A percentile compares a stretch with the other conserved stretches of the same genome.
phyloP scores from a whole-genome alignment of 2,888 invertebrate species.

The Lampropteryx suffumata region DNA sequence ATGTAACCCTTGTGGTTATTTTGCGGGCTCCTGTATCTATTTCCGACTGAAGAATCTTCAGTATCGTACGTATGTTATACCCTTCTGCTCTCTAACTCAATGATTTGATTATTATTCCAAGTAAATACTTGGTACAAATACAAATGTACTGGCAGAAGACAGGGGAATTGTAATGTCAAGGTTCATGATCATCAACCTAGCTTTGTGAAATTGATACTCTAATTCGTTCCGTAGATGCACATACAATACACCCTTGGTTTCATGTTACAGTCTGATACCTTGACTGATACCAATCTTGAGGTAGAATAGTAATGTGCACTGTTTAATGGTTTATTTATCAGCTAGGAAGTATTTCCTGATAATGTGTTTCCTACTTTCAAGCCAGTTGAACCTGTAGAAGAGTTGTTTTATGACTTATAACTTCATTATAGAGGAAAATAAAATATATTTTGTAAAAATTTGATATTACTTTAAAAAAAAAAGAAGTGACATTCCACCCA shows the following conservation, averaged over 20 bases:
- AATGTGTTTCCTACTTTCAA: constrained; percentile 16
- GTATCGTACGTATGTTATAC: constrained; percentile 49
- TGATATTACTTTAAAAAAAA: too few species aligned
- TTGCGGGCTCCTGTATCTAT: constrained; percentile 67
- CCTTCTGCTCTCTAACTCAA: neutral
- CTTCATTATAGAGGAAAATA: too few species aligned
- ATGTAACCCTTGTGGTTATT: constrained; percentile 75
- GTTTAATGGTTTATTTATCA: constrained; percentile 2
- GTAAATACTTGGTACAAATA: too few species aligned
- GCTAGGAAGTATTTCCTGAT: constrained; percentile 18
- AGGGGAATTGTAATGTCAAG: constrained; percentile 55
- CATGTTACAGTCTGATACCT: constrained; percentile 10
- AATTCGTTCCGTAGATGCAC: constrained; percentile 15
- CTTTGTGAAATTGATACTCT: constrained; percentile 27
- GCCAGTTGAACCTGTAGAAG: neutral
- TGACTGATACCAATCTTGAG: neutral
- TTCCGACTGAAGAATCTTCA: constrained; percentile 55
- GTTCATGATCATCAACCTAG: constrained; percentile 37
- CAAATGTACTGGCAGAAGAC: too few species aligned
- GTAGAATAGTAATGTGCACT: neutral
- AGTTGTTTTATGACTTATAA: neutral
- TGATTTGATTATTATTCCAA: too few species aligned
- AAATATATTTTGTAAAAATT: too few species aligned
- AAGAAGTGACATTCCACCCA: too few species aligned
- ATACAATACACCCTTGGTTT: constrained; percentile 18